These are phyloP conservation scores for Chironex yamaguchii DNA, from an alignment of 30 jellyfish, hydroid and myxozoan species.

Conservation along the genomic window DNA sequence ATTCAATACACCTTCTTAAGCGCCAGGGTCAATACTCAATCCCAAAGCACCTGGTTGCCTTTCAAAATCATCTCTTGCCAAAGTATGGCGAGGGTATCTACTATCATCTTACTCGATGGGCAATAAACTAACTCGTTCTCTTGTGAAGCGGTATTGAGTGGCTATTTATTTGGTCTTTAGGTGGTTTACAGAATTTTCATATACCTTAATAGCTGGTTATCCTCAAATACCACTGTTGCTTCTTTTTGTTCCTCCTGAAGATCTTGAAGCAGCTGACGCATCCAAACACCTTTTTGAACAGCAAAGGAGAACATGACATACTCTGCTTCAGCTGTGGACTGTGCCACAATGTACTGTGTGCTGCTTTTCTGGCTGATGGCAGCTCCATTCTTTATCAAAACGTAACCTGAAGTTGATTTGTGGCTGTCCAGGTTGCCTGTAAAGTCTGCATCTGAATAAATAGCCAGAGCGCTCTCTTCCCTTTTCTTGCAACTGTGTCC, in stretches of 20 bases:
- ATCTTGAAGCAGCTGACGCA: not conserved
- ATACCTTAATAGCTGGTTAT: not conserved
- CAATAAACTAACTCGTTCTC: not conserved
- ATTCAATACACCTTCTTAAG: too few relatives aligned
- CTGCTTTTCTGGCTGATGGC: constrained; percentile 20
- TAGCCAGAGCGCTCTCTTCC: not conserved
- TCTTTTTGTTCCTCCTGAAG: not conserved
- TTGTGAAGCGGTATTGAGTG: not conserved
- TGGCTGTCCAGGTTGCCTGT: constrained; percentile 58
- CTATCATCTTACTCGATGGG: not conserved
- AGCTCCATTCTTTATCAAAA: constrained; percentile 2
- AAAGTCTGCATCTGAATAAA: constrained; percentile 73
- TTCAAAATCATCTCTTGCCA: too few relatives aligned
- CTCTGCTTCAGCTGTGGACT: too few relatives aligned
- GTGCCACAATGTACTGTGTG: not conserved
- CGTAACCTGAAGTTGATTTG: not conserved
- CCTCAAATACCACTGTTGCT: constrained; percentile 3
- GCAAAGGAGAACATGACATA: not conserved
- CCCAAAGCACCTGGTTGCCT: too few relatives aligned
- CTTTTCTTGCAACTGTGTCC: constrained; percentile 4
- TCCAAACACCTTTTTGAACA: constrained; percentile 5
- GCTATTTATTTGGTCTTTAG: not conserved
- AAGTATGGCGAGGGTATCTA: not conserved
- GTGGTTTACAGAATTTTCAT: not conserved
- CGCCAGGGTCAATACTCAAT: not conserved